Base-by-base conservation (phyloP, 2,113 vertebrate species). In the Festucalex cinctus region DNA sequence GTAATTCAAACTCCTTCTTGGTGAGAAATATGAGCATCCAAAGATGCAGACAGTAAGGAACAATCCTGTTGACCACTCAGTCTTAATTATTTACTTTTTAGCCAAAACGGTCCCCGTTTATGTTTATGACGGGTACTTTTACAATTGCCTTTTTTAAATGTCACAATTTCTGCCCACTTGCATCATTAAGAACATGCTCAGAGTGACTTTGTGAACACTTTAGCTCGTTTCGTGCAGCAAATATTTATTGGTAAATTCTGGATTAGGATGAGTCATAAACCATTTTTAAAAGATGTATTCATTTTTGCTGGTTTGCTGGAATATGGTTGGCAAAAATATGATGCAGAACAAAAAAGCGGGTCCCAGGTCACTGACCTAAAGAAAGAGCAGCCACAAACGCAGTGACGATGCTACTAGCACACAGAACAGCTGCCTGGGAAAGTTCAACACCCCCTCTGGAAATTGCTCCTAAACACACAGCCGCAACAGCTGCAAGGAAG, bases 361-460 rank as follows among this genome's bases (percentile, higher is more conserved):
- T 39, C 6, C 14, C 6, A 6, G 16, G n/a, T 66, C 7, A 56
- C 70, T 90, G 64, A 98, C 96, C 97, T 9, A 99, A 90, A 19
- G 90, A 92, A 0, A 97, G 90, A 0, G 96, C 95, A 0, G 96
- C 94, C 3, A 98, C 80, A 73, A 98, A 98, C 32, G 97, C 96
- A 0, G 95, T 97, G 74, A 90, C 90, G 70, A 98, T 88, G 0
- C 96, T 98, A 92, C 96, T 98, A 67, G 95, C 94, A 56, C 96
- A 99, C 58, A 99, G 88, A 66, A 98, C 83, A 0, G 91, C 91
- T 0, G 93, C 93, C 85, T 94, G 92, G 71, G 93, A 90, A 74
- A 94, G 80, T 60, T 95, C 94, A 56, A 97, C 22, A 0, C 92
- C 91, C 28, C 94, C 93, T 73, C 91, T 88, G 8, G 95, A 95